A percentile compares a stretch with the other conserved stretches of the same genome.
These are phyloP conservation scores for Heteractis magnifica DNA, from an alignment of 92 coral and sea anemone genomes.

Conservation along the genomic window DNA sequence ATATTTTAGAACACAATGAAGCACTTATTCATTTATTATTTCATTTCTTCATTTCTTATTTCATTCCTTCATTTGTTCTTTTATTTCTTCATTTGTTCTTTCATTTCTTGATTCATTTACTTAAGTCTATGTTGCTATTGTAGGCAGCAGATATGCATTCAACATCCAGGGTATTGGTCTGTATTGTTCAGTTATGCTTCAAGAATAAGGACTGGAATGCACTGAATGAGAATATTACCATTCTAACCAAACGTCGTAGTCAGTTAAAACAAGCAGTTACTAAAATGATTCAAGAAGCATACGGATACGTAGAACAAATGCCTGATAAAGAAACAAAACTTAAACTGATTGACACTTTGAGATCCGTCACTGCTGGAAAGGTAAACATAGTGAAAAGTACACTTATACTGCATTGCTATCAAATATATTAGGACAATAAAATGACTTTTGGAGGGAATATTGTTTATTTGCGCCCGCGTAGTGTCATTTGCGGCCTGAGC, in stretches of 20 bases:
- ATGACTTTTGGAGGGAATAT: too few relatives aligned
- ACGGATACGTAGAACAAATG: slow-evolving; percentile 83
- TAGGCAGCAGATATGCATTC: slow-evolving; percentile 97
- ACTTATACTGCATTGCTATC: too few relatives aligned
- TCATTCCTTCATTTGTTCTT: neutral
- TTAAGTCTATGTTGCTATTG: neutral
- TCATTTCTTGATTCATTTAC: neutral
- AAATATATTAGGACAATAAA: too few relatives aligned
- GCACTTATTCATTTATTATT: too few relatives aligned
- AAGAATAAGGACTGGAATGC: slow-evolving; percentile 92
- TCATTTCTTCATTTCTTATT: too few relatives aligned
- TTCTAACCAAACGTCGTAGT: slow-evolving; percentile 89
- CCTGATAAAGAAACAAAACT: slow-evolving; percentile 90
- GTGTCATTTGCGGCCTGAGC: too few relatives aligned
- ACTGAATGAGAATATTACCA: slow-evolving; percentile 84
- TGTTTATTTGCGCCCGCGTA: too few relatives aligned
- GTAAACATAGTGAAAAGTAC: slow-evolving; percentile 10
- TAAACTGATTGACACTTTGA: slow-evolving; percentile 89
- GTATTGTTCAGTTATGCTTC: slow-evolving; percentile 88
- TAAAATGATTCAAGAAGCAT: slow-evolving; percentile 97
- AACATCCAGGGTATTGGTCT: slow-evolving; percentile 84
- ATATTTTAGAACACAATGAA: too few relatives aligned
- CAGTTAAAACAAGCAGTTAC: slow-evolving; percentile 99
- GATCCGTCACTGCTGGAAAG: slow-evolving; percentile 96
- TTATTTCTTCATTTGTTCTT: neutral